A percentile compares a stretch with the other conserved stretches of the same genome.
Conservation (phyloP, 2,888 invertebrate genomes). For the Cantharis flavilabris region DNA sequence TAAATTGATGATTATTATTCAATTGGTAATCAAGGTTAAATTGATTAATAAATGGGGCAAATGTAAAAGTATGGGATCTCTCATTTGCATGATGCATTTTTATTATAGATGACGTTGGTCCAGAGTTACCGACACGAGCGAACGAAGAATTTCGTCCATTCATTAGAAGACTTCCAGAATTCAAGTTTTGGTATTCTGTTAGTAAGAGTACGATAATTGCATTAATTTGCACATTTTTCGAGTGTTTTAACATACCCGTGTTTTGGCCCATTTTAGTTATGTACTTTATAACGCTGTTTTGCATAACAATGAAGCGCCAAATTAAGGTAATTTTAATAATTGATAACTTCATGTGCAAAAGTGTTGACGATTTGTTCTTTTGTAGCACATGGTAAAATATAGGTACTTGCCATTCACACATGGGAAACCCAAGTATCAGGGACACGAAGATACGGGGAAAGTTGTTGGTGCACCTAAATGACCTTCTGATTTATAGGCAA, state of each 20-base stretch:
- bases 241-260: conserved; percentile 98
- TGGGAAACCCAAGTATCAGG: conserved; percentile 95
- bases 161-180: conserved; percentile 95
- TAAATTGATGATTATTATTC: not conserved
- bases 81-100: not conserved
- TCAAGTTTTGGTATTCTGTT: conserved; percentile 99
- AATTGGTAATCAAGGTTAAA: not conserved
- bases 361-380: conserved; percentile 42
- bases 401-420: conserved; percentile 98
- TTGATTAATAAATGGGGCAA: not conserved
- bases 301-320: conserved; percentile 99
- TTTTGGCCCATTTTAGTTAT: conserved; percentile 99
- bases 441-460: conserved; percentile 57
- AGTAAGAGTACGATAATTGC: conserved; percentile 92
- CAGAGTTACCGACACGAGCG: conserved; percentile 90
- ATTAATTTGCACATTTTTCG: conserved; percentile 92
- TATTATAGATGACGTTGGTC: conserved; percentile 77
- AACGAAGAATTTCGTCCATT: conserved; percentile 99
- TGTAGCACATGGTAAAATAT: conserved; percentile 99
- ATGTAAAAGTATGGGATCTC: not conserved
- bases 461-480: conserved; percentile 54
- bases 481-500: conserved; percentile 38
- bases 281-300: conserved; percentile 98
- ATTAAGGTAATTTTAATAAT: conserved; percentile 78
- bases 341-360: not conserved